phyloP scores from a whole-genome alignment of 2,797 vertebrate species.

The Phrynocephalus vlangalii region DNA sequence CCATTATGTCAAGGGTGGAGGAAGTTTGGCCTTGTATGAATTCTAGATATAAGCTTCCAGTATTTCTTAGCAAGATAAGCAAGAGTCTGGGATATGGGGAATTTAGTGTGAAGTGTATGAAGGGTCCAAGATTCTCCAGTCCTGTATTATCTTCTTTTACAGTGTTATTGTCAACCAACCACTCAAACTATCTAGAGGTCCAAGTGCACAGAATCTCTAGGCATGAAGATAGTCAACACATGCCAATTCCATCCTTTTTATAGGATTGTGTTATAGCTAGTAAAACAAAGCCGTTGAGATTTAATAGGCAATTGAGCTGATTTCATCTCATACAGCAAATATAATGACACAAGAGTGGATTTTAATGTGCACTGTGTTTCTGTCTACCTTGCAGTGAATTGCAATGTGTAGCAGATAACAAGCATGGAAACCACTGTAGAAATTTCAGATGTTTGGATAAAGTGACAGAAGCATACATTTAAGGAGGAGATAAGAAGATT shows the following conservation, averaged over 20 bases:
- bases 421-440: not conserved
- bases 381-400: not conserved
- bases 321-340: not conserved
- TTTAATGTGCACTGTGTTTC: not conserved
- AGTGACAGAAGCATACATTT: conserved; percentile 35
- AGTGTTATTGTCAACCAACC: not conserved
- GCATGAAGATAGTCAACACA: not conserved
- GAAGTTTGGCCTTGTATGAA: not conserved
- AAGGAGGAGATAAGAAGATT: conserved; percentile 44
- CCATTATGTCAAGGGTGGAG: not conserved
- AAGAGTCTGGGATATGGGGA: not conserved
- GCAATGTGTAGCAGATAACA: not conserved
- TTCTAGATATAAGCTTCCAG: not conserved
- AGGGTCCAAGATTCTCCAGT: not conserved
- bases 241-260: not conserved
- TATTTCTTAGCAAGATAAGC: not conserved
- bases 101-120: not conserved
- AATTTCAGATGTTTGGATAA: conserved; percentile 16
- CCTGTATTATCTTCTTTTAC: not conserved
- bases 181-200: not conserved
- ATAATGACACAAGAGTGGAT: not conserved
- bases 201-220: not conserved
- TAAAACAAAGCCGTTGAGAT: not conserved
- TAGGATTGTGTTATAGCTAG: not conserved
- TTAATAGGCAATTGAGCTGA: not conserved